Evolutionary conservation across 2,888 invertebrate species (phyloP).

Genomic region (Panorpa germanica): DNA sequence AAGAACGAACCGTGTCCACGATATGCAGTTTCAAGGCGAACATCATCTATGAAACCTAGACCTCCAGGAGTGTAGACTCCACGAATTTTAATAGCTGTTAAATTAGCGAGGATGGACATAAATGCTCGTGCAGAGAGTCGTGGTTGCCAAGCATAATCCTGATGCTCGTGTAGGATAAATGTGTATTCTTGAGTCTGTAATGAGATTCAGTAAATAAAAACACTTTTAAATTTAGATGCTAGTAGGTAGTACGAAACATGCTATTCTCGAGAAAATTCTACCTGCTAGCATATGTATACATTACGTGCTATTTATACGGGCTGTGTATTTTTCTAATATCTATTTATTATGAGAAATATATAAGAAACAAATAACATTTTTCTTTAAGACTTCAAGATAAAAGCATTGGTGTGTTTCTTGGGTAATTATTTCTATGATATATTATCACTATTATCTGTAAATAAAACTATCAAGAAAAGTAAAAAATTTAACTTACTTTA

Average conservation of each 20-base stretch:
- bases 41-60: slow-evolving; percentile 75
- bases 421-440: too few relatives aligned
- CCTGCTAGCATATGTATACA: too few relatives aligned
- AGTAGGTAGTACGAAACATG: neutral
- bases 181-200: slow-evolving; percentile 49
- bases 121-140: slow-evolving; percentile 72
- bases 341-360: too few relatives aligned
- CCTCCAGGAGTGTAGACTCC: slow-evolving; percentile 77
- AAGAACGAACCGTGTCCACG: slow-evolving; percentile 52
- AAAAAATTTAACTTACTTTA: too few relatives aligned
- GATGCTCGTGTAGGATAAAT: slow-evolving; percentile 83
- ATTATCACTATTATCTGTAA: too few relatives aligned
- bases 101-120: slow-evolving; percentile 79
- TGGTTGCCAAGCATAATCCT: slow-evolving; percentile 88
- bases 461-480: neutral
- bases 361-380: too few relatives aligned
- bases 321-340: too few relatives aligned
- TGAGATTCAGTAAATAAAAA: neutral
- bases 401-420: too few relatives aligned
- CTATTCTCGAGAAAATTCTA: too few relatives aligned
- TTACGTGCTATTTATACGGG: too few relatives aligned
- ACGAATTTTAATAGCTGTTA: slow-evolving; percentile 86
- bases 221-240: neutral
- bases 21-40: slow-evolving; percentile 75
- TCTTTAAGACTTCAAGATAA: too few relatives aligned